Conservation (phyloP, 2,113 vertebrate genomes). For the Phocoena phocoena region DNA sequence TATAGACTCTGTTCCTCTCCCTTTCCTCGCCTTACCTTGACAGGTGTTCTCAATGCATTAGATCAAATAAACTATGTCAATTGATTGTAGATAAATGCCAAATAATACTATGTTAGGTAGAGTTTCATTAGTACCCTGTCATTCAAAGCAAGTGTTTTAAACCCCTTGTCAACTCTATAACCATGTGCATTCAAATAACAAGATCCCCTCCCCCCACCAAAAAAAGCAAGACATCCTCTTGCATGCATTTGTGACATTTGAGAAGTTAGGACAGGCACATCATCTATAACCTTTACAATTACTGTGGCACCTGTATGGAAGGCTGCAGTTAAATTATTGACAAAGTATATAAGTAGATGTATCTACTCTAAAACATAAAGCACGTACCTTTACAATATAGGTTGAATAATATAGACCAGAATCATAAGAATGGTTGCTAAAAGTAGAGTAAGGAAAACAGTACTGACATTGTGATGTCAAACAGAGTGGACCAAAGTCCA, state of each 20-base stretch:
- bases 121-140: neutral
- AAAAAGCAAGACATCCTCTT: neutral
- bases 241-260: neutral
- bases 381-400: neutral
- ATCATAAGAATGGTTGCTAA: neutral
- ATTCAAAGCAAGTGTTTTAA: constrained; percentile 22
- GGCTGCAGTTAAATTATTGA: neutral
- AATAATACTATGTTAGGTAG: neutral
- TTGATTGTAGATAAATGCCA: neutral
- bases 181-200: neutral
- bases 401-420: neutral
- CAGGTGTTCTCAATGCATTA: neutral
- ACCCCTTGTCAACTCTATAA: neutral
- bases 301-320: neutral
- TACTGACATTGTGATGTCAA: neutral
- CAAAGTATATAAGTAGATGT: neutral
- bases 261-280: neutral
- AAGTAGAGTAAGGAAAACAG: neutral
- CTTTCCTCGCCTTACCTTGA: neutral
- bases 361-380: neutral
- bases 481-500: neutral
- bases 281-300: neutral
- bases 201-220: neutral
- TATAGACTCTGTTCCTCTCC: neutral
- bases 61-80: neutral